Evolutionary conservation across 2,888 invertebrate species (phyloP).

Genomic region (Leucozona laternaria): DNA sequence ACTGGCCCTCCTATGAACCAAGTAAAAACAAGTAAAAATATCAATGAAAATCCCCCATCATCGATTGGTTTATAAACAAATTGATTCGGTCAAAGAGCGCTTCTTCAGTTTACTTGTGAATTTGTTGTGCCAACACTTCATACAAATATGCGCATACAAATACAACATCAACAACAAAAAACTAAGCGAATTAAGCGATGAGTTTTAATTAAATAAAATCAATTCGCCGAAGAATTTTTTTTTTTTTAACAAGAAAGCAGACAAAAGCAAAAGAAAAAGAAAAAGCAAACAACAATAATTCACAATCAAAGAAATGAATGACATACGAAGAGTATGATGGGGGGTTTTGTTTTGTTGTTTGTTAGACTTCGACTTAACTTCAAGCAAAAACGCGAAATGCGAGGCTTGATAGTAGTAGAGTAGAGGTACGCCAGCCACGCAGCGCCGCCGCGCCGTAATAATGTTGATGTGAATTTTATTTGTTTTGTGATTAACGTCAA

Average conservation of each 20-base stretch:
- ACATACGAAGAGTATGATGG: background rate
- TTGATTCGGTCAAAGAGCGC: conserved; percentile 59
- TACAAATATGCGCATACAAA: background rate
- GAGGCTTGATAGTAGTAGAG: background rate
- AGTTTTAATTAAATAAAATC: conserved; percentile 69
- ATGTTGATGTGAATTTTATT: conserved; percentile 51
- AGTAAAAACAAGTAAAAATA: conserved; percentile 7
- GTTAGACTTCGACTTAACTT: conserved; percentile 31
- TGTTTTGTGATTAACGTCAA: conserved; percentile 73
- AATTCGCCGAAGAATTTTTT: conserved; percentile 54
- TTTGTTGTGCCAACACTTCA: conserved; percentile 54
- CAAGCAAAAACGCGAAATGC: no score
- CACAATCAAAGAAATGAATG: conserved; percentile 30
- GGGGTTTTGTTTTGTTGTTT: conserved; percentile 15
- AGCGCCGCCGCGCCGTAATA: conserved; percentile 3
- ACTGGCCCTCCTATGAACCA: background rate
- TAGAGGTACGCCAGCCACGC: no score
- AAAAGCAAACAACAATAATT: conserved; percentile 34
- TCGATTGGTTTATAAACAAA: conserved; percentile 52
- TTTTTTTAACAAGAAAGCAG: conserved; percentile 10
- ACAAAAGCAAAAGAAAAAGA: background rate
- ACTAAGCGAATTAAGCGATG: conserved; percentile 56
- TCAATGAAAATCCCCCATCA: conserved; percentile 66
- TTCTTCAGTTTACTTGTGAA: conserved; percentile 44
- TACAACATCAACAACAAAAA: conserved; percentile 8